Evolutionary conservation across 2,113 vertebrate species (phyloP), one percentile per base, ranked within the genome.

Genomic region (Planiliza haematocheilus): DNA sequence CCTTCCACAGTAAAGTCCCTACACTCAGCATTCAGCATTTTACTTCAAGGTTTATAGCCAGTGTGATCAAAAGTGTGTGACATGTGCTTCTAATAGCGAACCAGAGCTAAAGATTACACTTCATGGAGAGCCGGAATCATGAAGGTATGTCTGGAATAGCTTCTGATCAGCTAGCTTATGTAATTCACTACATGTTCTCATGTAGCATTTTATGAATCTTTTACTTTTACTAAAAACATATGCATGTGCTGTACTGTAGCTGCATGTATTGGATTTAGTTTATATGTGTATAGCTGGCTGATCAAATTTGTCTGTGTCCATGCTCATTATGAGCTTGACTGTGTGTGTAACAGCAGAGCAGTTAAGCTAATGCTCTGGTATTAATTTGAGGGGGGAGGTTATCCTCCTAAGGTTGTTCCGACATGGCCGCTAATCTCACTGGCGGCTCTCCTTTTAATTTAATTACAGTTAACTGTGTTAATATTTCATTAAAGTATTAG

Each of bases 401-500:
- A 86, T 82, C 80, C 86, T 84, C 82, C 81, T 87, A 74, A 74
- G 76, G 82, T 81, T 87, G 84, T 82, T 81, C 82, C 43, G 74
- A 82, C 89, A 85, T 79, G 82, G 75, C 71, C 59, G 39, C 81
- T 88, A 88, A 87, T 91, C 86, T 82, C 73, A 64, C 52, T 52
- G 76, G 72, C 38, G 34, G 84, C 75, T 86, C 85, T 79, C 88
- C 79, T 88, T 87, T 93, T 92, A 88, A 93, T 92, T 91, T 89
- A 91, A 93, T 93, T 92, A 90, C 86, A 90, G 73, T 87, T 86
- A 79, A 85, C 71, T 79, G 81, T 82, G 90, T 92, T 92, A 92
- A 91, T 92, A 90, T 90, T 92, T 91, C 84, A 92, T 92, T 89
- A 92, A 86, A 88, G 82, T 87, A 90, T 93, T 91, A 92, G 81